Evolutionary conservation across 2,888 invertebrate species (phyloP).

Genomic region (Dendrolimus pini): DNA sequence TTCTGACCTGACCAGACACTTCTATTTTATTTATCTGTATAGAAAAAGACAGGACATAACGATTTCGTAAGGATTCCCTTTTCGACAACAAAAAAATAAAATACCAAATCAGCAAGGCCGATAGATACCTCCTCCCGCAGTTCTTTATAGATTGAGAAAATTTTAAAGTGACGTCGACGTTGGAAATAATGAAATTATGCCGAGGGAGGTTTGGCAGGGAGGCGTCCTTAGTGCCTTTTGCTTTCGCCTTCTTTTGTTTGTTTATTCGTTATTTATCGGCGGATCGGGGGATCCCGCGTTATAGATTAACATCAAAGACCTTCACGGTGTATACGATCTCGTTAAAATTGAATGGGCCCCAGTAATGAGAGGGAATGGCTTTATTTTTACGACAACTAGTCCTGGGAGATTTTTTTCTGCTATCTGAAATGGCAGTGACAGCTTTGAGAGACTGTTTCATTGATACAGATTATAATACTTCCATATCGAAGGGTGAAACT

Average conservation of each 20-base stretch:
- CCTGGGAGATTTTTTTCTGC: too few species aligned
- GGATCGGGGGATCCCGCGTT: conserved; percentile 44
- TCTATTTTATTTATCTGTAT: too few species aligned
- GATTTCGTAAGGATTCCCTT: too few species aligned
- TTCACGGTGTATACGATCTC: conserved; percentile 38
- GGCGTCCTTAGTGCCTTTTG: conserved; percentile 21
- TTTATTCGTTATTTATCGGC: conserved; percentile 62
- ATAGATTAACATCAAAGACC: conserved; percentile 64
- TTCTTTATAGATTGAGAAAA: conserved; percentile 37
- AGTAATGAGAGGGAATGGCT: conserved; percentile 31
- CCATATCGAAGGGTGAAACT: too few species aligned
- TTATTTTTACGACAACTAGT: conserved; percentile 3
- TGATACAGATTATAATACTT: too few species aligned
- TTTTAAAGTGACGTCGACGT: conserved; percentile 41
- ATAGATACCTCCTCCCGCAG: conserved; percentile 7
- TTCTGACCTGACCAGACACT: too few species aligned
- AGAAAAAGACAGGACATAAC: too few species aligned
- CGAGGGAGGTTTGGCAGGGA: conserved; percentile 14
- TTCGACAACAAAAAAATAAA: too few species aligned
- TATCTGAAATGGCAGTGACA: too few species aligned
- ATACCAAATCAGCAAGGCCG: conserved; percentile 4
- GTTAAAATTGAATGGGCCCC: conserved; percentile 50
- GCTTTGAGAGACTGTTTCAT: too few species aligned
- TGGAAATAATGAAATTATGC: conserved; percentile 60
- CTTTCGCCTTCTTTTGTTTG: conserved; percentile 54